Evolutionary conservation across 2,113 vertebrate species (phyloP), one percentile per base, ranked within the genome.

Genomic region (human): DNA sequence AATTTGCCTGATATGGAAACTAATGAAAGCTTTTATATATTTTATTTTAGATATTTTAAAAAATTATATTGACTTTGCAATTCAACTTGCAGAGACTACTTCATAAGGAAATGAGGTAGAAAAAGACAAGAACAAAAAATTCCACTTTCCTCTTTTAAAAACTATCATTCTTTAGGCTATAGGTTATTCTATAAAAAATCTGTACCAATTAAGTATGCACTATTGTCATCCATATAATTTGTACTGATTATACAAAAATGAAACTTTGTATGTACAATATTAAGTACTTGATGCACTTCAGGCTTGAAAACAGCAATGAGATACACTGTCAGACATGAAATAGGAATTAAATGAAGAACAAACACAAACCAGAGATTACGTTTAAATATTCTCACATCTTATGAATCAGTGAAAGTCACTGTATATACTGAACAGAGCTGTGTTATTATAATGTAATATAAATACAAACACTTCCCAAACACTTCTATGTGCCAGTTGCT

Each of bases 391-490:
- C 27, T 30, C 27, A 64, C 61, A 64, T 11, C 61, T 32, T 64
- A 32, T 32, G 61, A 64, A 32, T 30, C 61, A 64, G 27, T 64
- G 61, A 14, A 30, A 32, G 27, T n/a, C 11, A 5, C 3, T 7
- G 6, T 66, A 0, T 0, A 0, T 0, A 3, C 14, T 5, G 4
- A 2, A 32, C 23, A 75, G 50, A 92, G 2, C 8, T 20, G 27
- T 32, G 16, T 17, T 16, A 7, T 35, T 13, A 0, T 10, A 13
- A 35, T 9, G 23, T 9, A 4, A 11, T 45, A 17, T 8, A 1
- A 25, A 22, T 14, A 25, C 5, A 22, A 11, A 68, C 3, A 8
- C 40, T 48, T 14, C 3, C 22, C 55, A 25, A 7, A 50, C 17
- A 4, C 20, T 12, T 23, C 16, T 13, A 11, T 17, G 22, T 9